Evolutionary conservation across 2,113 vertebrate species (phyloP), one percentile per base, ranked within the genome.

Genomic region (Zosterops hypoxanthus): DNA sequence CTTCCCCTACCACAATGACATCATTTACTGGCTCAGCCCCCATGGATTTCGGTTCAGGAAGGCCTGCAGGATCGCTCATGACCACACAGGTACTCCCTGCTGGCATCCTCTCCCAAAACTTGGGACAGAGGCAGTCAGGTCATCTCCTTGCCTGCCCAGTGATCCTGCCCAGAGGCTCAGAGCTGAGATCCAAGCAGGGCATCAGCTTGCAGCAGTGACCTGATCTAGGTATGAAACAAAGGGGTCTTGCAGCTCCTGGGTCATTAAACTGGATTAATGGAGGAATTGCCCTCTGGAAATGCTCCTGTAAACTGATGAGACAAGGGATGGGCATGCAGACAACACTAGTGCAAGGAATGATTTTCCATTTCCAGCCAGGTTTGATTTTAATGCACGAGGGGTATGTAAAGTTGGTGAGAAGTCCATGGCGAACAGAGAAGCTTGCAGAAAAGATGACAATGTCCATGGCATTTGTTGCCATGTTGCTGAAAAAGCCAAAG

Each of bases 11-110:
- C 98, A 99, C 95, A 99, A 49, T 10, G 97, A 99, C 72, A 11
- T 98, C 4, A 96, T 99, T 87, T 99, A 98, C 96, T 94, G 98
- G 94, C 95, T 99, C 65, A 99, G 98, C 86, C 98, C 98, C 28
- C 98, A 98, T 3, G 98, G 99, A 4, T 99, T 90, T 90, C 97
- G 13, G 57, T 98, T 96, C 80, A 98, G 98, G 75, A 98, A 98
- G 90, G 97, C 96, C 33, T 97, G 97, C 94, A 97, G 65, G 59
- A 90, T 98, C 0, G 97, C 98, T 39, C 98, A 98, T 8, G 72
- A 41, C 17, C 98, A 99, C 90, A 97, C 97, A 90, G 97, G 97
- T 97, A 96, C 44, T 65, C 47, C 52, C 29, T 39, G 44, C 8
- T 50, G 29, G 61, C 42, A 15, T 76, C 41, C 8, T 78, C 57